Conservation (phyloP, 2,888 invertebrate genomes). For the Spicauda simplicius region DNA sequence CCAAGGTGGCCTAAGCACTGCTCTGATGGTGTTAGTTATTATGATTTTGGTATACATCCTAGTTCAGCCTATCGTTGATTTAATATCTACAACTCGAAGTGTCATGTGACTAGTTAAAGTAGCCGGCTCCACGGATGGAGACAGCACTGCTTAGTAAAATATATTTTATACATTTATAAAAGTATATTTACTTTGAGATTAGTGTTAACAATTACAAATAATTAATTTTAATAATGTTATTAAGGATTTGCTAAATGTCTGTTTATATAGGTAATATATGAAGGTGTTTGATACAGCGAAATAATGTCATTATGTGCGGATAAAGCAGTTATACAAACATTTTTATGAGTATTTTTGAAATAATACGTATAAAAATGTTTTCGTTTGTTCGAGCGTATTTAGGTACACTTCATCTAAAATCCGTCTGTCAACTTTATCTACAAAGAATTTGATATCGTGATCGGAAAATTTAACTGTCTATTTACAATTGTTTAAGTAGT, state of each 20-base stretch:
- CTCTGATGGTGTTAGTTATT: conserved; percentile 66
- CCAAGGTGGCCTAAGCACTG: conserved; percentile 62
- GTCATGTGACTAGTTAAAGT: conserved; percentile 65
- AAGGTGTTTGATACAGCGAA: conserved; percentile 5
- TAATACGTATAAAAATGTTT: conserved; percentile 64
- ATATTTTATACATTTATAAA: conserved; percentile 13
- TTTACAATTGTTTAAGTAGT: not conserved
- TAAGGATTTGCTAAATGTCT: conserved; percentile 1
- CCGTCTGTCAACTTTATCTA: conserved; percentile 26
- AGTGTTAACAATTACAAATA: conserved; percentile 4
- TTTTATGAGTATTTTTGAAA: conserved; percentile 63
- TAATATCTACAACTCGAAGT: conserved; percentile 65
- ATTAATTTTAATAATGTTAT: not conserved
- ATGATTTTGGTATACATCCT: conserved; percentile 64
- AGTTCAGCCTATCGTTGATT: conserved; percentile 68
- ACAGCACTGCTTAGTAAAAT: conserved; percentile 58
- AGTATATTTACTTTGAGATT: no score
- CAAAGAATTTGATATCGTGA: conserved; percentile 15
- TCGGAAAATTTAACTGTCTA: conserved; percentile 11
- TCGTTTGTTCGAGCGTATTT: conserved; percentile 44
- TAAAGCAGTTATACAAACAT: conserved; percentile 42
- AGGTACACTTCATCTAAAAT: conserved; percentile 44
- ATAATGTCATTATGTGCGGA: not conserved
- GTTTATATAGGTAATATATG: not conserved
- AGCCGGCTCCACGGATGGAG: conserved; percentile 57